phyloP scores from a whole-genome alignment of 2,888 invertebrate species.

The Onthophagus sagittarius region DNA sequence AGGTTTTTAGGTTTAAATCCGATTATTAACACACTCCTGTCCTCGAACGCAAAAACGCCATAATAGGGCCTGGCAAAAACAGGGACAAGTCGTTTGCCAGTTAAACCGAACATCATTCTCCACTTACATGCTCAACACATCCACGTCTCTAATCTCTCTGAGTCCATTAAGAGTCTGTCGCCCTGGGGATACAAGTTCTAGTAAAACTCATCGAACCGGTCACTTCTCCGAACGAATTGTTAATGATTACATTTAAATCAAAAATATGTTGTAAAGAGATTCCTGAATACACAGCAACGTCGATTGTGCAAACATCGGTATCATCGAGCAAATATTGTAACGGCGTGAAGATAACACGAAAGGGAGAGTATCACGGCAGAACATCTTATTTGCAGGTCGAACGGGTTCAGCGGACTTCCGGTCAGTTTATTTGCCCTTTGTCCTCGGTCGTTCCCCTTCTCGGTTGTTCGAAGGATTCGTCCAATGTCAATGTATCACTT shows the following conservation, averaged over 20 bases:
- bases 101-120: constrained; percentile 51
- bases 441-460: constrained; percentile 33
- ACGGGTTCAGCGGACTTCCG: constrained; percentile 42
- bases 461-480: neutral
- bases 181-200: neutral
- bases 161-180: constrained; percentile 44
- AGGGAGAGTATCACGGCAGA: constrained; percentile 34
- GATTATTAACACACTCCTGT: constrained; percentile 21
- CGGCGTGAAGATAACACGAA: constrained; percentile 23
- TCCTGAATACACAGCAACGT: neutral
- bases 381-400: constrained; percentile 46
- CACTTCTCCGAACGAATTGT: neutral
- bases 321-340: constrained; percentile 23
- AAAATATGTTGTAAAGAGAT: too few relatives aligned
- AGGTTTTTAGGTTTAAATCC: constrained; percentile 13
- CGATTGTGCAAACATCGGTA: neutral
- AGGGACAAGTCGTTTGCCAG: constrained; percentile 45
- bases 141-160: constrained; percentile 45
- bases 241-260: too few relatives aligned
- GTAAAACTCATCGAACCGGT: neutral
- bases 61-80: constrained; percentile 38
- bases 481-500: constrained; percentile 46
- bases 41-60: constrained; percentile 26
- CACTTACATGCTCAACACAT: constrained; percentile 50
- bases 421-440: constrained; percentile 45